A percentile compares a stretch with the other conserved stretches of the same genome.
These are phyloP conservation scores for Calyptomena viridis DNA, from an alignment of 2,113 vertebrate species.

Conservation along the genomic window DNA sequence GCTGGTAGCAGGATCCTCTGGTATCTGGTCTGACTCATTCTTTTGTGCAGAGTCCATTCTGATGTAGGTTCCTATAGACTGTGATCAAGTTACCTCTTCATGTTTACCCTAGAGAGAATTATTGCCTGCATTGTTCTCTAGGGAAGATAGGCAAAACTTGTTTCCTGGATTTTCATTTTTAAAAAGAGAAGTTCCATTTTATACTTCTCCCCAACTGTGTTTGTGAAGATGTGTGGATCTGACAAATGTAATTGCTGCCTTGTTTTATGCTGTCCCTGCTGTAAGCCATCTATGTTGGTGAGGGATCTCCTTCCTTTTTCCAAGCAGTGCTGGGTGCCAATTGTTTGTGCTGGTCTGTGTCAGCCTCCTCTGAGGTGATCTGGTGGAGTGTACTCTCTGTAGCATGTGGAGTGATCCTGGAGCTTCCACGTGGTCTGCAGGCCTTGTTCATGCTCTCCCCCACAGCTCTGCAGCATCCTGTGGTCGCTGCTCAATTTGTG, in stretches of 20 bases:
- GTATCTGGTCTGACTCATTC: not conserved
- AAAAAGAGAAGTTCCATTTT: not conserved
- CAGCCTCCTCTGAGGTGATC: not conserved
- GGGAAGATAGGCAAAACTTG: not conserved
- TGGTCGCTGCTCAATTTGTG: rapidly evolving
- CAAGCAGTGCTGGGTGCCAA: not conserved
- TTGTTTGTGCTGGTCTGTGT: not conserved
- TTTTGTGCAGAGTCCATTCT: not conserved
- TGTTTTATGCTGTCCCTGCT: not conserved
- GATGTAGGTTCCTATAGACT: not conserved
- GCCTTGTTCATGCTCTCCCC: not conserved
- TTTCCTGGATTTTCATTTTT: not conserved
- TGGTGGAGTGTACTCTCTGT: not conserved
- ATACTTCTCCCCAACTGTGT: not conserved
- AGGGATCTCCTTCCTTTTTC: not conserved
- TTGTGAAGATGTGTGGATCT: not conserved
- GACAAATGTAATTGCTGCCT: not conserved
- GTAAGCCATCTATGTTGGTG: rapidly evolving
- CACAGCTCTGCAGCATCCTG: not conserved
- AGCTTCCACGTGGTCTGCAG: not conserved
- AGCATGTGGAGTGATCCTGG: not conserved
- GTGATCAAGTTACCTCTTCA: not conserved
- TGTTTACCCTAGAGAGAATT: not conserved
- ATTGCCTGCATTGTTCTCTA: not conserved
- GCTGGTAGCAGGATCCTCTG: not conserved